Conservation (phyloP, 2,888 invertebrate genomes). For the Hirtodrosophila alboralis region DNA sequence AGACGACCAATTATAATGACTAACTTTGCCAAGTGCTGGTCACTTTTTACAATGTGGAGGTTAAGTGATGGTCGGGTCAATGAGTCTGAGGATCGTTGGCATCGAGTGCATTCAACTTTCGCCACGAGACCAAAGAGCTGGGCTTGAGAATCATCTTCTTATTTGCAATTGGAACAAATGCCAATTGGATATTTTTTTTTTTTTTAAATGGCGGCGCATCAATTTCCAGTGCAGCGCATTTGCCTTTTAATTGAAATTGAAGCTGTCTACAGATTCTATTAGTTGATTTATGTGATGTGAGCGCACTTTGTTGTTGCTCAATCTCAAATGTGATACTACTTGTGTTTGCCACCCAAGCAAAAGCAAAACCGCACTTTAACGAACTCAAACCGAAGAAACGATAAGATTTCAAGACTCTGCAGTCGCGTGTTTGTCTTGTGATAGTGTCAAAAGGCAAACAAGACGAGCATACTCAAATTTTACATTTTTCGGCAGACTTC, state of each 20-base stretch:
- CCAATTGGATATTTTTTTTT: conserved; percentile 69
- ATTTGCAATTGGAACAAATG: conserved; percentile 54
- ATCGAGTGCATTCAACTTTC: conserved; percentile 50
- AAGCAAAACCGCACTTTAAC: too few species aligned
- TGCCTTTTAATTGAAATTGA: conserved; percentile 75
- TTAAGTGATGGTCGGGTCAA: conserved; percentile 64
- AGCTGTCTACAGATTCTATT: conserved; percentile 77
- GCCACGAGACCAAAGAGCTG: not conserved
- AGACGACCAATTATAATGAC: too few species aligned
- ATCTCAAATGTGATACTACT: conserved; percentile 27
- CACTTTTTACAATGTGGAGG: conserved; percentile 17
- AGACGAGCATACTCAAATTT: conserved; percentile 25
- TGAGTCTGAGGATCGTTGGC: conserved; percentile 43
- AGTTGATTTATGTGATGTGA: conserved; percentile 58
- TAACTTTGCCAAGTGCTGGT: too few species aligned
- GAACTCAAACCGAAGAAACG: not conserved
- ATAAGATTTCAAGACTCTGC: conserved; percentile 1
- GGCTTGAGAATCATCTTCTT: too few species aligned
- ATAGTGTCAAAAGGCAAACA: conserved; percentile 32
- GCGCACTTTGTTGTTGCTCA: conserved; percentile 28
- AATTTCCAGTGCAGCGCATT: conserved; percentile 55
- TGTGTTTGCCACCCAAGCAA: too few species aligned
- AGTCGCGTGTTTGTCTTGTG: conserved; percentile 55
- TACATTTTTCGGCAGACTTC: conserved; percentile 68
- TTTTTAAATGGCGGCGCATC: conserved; percentile 73